phyloP scores from a whole-genome alignment of 2,113 vertebrate genomes.

The Cebidichthys violaceus region DNA sequence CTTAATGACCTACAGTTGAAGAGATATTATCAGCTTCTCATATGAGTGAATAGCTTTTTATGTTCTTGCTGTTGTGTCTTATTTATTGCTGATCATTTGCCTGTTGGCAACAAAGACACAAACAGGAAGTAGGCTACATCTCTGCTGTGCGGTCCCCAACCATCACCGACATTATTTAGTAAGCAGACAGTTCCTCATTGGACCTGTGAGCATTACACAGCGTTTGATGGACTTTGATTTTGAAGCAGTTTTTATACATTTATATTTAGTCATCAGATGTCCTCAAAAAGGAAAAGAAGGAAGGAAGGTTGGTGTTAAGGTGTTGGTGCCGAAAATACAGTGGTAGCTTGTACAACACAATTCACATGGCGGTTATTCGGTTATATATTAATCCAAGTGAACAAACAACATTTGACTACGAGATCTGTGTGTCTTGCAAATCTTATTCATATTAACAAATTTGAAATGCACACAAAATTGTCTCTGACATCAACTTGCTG shows the following conservation, averaged over 20 bases:
- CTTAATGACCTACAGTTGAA: not conserved
- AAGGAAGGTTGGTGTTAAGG: not conserved
- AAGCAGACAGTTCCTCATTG: constrained; percentile 38
- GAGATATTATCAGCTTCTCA: constrained; percentile 2
- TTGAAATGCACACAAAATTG: not conserved
- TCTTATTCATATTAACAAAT: constrained; percentile 6
- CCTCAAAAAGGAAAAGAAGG: not conserved
- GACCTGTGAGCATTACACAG: not conserved
- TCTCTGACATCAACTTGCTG: not conserved
- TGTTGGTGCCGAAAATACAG: not conserved
- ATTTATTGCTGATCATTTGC: constrained; percentile 23
- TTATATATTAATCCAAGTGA: not conserved
- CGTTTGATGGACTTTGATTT: constrained; percentile 10
- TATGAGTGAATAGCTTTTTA: not conserved
- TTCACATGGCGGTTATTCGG: not conserved
- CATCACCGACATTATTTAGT: not conserved
- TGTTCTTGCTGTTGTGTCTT: not conserved
- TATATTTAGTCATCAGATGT: not conserved
- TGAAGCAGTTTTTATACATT: not conserved
- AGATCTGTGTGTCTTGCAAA: not conserved
- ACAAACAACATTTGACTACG: not conserved
- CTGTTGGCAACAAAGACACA: constrained; percentile 15
- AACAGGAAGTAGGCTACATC: constrained; percentile 50
- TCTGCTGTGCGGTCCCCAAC: not conserved
- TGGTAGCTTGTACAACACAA: not conserved